phyloP scores from a whole-genome alignment of 2,797 vertebrate genomes.

The Helostoma temminkii region DNA sequence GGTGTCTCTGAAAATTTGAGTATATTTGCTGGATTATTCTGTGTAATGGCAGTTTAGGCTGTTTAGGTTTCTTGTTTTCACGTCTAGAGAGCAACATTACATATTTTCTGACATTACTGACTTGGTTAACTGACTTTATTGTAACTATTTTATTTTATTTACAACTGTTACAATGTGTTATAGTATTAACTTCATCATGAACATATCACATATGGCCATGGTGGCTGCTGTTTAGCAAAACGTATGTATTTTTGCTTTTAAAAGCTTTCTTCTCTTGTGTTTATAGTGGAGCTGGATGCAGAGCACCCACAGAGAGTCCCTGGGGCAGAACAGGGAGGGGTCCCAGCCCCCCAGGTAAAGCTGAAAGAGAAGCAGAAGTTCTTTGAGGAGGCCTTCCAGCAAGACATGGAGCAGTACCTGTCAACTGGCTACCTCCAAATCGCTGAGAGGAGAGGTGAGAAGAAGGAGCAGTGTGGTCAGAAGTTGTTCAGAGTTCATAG shows the following conservation, averaged over 20 bases:
- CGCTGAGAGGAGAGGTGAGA: slow-evolving; percentile 91
- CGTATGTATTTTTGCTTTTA: neutral
- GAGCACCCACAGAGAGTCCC: slow-evolving; percentile 90
- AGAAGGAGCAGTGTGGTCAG: neutral
- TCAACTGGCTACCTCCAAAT: slow-evolving; percentile 96
- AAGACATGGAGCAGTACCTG: slow-evolving; percentile 99
- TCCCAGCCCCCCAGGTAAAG: slow-evolving; percentile 85
- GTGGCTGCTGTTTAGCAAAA: neutral
- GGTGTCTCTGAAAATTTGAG: too few relatives aligned
- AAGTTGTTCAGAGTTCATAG: neutral
- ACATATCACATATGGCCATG: neutral
- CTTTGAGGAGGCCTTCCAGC: slow-evolving; percentile 98
- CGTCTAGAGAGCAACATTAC: too few relatives aligned
- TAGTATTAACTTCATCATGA: neutral
- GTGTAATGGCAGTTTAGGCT: too few relatives aligned
- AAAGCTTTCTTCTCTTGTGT: slow-evolving; percentile 23
- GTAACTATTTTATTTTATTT: too few relatives aligned
- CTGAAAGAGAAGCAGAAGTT: slow-evolving; percentile 97
- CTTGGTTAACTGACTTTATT: too few relatives aligned
- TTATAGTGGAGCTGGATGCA: slow-evolving; percentile 90
- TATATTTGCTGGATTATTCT: too few relatives aligned
- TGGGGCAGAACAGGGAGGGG: slow-evolving; percentile 87
- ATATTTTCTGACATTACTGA: too few relatives aligned
- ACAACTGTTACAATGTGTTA: neutral
- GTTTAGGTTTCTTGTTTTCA: too few relatives aligned